phyloP scores from a whole-genome alignment of 2,797 vertebrate species.

The Enteromius viviparus region DNA sequence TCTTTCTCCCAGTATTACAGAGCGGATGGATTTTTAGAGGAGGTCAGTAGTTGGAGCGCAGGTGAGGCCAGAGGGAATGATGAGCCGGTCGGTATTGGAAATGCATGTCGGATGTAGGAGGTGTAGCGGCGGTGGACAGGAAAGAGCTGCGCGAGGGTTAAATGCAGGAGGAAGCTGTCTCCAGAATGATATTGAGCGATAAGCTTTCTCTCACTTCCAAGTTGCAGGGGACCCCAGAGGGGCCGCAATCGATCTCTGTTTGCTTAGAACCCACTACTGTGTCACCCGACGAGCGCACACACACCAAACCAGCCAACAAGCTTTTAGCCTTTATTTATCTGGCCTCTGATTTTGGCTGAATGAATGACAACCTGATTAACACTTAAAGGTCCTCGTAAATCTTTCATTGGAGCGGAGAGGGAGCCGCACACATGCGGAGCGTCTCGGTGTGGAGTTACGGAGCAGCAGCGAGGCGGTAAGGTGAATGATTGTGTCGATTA shows the following conservation, averaged over 20 bases:
- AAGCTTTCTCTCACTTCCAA: conserved; percentile 75
- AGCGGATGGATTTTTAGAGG: conserved; percentile 34
- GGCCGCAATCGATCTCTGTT: conserved; percentile 75
- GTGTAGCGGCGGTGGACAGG: conserved; percentile 12
- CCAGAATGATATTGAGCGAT: conserved; percentile 73
- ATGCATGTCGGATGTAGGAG: conserved; percentile 22
- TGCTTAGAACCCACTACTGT: conserved; percentile 74
- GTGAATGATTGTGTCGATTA: conserved; percentile 67
- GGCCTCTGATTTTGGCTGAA: conserved; percentile 74
- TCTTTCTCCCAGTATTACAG: neutral
- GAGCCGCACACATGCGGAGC: conserved; percentile 27
- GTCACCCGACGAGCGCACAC: conserved; percentile 70
- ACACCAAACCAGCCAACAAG: conserved; percentile 52
- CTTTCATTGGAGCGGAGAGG: conserved; percentile 62
- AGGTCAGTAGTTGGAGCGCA: conserved; percentile 23
- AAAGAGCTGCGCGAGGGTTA: conserved; percentile 61
- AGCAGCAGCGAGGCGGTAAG: conserved; percentile 40
- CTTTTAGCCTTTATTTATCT: conserved; percentile 75
- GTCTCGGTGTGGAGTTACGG: conserved; percentile 38
- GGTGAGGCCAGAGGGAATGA: conserved; percentile 30
- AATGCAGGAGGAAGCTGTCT: conserved; percentile 69
- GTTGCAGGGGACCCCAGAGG: conserved; percentile 75
- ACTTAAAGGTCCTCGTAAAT: conserved; percentile 75
- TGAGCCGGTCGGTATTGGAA: conserved; percentile 25
- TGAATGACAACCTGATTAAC: conserved; percentile 79